These are phyloP conservation scores for Chloroceryle aenea DNA, from an alignment of 2,113 vertebrate genomes.

Conservation along the genomic window DNA sequence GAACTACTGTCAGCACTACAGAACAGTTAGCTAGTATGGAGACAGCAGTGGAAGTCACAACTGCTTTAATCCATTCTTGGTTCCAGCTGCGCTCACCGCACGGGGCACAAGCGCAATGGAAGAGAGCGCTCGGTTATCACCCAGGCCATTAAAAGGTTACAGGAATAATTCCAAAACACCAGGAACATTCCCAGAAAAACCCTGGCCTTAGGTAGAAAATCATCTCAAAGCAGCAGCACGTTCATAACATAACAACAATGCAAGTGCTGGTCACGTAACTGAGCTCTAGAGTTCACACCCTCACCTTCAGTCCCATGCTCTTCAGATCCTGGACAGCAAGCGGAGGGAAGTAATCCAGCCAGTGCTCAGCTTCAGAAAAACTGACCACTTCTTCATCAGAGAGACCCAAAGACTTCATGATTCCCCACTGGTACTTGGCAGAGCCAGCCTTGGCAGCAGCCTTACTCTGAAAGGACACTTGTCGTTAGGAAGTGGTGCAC, in stretches of 20 bases:
- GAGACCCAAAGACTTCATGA: slow-evolving; percentile 94
- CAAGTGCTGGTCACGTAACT: rapidly evolving
- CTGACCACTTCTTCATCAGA: slow-evolving; percentile 85
- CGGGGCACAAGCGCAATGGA: rapidly evolving
- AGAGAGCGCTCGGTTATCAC: not conserved
- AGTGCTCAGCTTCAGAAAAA: slow-evolving; percentile 93
- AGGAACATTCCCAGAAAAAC: not conserved
- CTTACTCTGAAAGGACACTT: slow-evolving; percentile 85
- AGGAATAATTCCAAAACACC: not conserved
- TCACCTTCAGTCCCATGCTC: slow-evolving; percentile 94
- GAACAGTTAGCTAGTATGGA: not conserved
- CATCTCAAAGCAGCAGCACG: not conserved
- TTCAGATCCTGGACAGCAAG: slow-evolving; percentile 91
- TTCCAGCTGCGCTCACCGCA: not conserved
- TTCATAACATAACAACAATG: rapidly evolving
- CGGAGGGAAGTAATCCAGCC: slow-evolving; percentile 96
- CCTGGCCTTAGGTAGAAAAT: not conserved
- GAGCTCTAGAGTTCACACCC: no score
- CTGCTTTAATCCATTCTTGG: not conserved
- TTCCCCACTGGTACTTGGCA: slow-evolving; percentile 93
- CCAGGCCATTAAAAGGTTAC: not conserved
- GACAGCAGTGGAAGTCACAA: not conserved
- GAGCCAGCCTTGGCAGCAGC: slow-evolving; percentile 89
- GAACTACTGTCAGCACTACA: not conserved
- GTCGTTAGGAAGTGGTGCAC: not conserved